A percentile compares a stretch with the other conserved stretches of the same genome.
Conservation (phyloP, 2,888 invertebrate species). For the Cinara cedri region DNA sequence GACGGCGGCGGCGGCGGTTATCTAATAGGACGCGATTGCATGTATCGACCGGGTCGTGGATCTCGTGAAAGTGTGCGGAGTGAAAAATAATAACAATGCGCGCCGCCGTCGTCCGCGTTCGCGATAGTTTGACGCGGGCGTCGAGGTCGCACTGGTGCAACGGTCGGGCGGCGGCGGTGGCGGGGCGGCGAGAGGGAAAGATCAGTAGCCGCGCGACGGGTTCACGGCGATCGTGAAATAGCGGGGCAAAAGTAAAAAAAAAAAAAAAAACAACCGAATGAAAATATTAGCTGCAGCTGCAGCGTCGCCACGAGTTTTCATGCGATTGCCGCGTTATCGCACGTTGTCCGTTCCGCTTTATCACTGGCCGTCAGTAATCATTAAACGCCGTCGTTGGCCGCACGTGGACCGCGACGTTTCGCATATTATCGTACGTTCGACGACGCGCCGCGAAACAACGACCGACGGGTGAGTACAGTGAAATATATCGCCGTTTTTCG, state of each 20-base stretch:
- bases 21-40: neutral
- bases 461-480: too few species aligned
- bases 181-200: neutral
- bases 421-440: too few species aligned
- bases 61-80: neutral
- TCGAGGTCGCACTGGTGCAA: slow-evolving; percentile 32
- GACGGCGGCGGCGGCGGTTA: too few species aligned
- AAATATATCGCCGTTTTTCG: too few species aligned
- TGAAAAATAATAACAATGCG: neutral
- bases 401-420: neutral
- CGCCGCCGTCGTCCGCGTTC: neutral
- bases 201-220: neutral
- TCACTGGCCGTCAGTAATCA: too few species aligned
- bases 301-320: neutral
- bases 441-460: too few species aligned
- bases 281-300: neutral
- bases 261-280: too few species aligned
- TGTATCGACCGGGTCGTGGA: neutral
- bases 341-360: too few species aligned
- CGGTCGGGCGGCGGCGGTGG: neutral
- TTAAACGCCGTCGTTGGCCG: neutral
- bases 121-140: slow-evolving; percentile 22
- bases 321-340: neutral
- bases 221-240: slow-evolving; percentile 10
- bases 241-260: neutral